Base-by-base conservation (phyloP, 2,797 vertebrate species). In the Dryobates pubescens region DNA sequence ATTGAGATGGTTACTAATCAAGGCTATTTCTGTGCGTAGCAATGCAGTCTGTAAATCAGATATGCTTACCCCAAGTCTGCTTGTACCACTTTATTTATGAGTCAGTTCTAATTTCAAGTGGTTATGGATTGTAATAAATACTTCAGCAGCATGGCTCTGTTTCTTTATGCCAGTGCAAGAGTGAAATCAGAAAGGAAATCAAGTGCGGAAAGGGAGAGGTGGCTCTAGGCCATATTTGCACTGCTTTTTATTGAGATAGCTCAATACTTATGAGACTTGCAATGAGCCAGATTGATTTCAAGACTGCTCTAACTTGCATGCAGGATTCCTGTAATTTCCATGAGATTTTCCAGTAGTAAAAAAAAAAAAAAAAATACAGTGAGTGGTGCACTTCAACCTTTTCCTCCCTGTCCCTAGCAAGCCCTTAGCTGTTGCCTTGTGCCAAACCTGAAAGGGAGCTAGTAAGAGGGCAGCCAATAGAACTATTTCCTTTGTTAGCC, bases 1-100 rank as follows among this genome's bases (percentile, higher is more conserved):
- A 84, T 77, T 83, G 71, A 73, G 80, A 70, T 57, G 67, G 53
- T 17, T 86, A 43, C 70, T 91, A 73, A 69, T 89, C 78, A 86
- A 69, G 82, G 73, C n/a, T 80, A 53, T 79, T 86, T 89, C 78
- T 83, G 70, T 59, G 36, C 10, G n/a, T 72, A 80, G 23, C 27
- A n/a, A 14, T 62, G 74, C 38, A 82, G 65, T 80, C 34, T 73
- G 78, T 91, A 91, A 91, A 93, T 90, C 78, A 83, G 82, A 83
- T 80, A 56, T 51, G 22, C 77, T 91, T 80, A 86, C 10, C 41
- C 58, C 65, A 56, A 65, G 65, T 89, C 47, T 64, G 73, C 61
- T 78, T 53, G 17, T 77, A 57, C 26, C 20, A 41, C 62, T 89
- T 94, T 73, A 62, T 65, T 94, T 92, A 84, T 73, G 57, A 89